phyloP scores from a whole-genome alignment of 1,140 invertebrate genomes.

The Drosophila bocqueti region DNA sequence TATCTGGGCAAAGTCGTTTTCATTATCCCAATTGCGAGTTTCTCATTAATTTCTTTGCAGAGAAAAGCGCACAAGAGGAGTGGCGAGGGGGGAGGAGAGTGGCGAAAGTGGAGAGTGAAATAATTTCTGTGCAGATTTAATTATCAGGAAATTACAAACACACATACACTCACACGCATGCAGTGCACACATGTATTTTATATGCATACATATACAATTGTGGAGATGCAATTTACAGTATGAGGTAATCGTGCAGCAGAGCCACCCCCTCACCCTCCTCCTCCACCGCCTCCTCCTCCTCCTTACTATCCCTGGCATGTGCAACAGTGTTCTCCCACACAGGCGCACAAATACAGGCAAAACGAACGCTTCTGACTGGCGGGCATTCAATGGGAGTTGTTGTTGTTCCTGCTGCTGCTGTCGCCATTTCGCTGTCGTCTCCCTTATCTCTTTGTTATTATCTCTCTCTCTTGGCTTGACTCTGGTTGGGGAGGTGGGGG shows the following conservation, averaged over 20 bases:
- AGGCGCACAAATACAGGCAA: constrained; percentile 62
- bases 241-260: constrained; percentile 76
- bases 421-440: constrained; percentile 64
- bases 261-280: background rate
- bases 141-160: constrained; percentile 65
- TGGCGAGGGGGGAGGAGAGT: background rate
- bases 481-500: background rate
- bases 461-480: constrained; percentile 57
- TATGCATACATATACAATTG: constrained; percentile 11
- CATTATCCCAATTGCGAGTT: constrained; percentile 51
- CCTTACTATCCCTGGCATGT: constrained; percentile 3
- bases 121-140: constrained; percentile 68
- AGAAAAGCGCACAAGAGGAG: background rate
- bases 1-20: constrained; percentile 56
- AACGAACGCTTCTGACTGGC: constrained; percentile 81
- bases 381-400: constrained; percentile 62
- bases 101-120: constrained; percentile 35
- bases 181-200: constrained; percentile 6
- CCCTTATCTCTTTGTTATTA: constrained; percentile 81
- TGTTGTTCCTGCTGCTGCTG: constrained; percentile 44
- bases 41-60: constrained; percentile 57
- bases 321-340: constrained; percentile 55
- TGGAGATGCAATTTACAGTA: constrained; percentile 67
- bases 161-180: constrained; percentile 6
- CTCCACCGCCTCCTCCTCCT: background rate